These are phyloP conservation scores for Drosophila colorata DNA, from an alignment of 2,888 invertebrate genomes.

Conservation along the genomic window DNA sequence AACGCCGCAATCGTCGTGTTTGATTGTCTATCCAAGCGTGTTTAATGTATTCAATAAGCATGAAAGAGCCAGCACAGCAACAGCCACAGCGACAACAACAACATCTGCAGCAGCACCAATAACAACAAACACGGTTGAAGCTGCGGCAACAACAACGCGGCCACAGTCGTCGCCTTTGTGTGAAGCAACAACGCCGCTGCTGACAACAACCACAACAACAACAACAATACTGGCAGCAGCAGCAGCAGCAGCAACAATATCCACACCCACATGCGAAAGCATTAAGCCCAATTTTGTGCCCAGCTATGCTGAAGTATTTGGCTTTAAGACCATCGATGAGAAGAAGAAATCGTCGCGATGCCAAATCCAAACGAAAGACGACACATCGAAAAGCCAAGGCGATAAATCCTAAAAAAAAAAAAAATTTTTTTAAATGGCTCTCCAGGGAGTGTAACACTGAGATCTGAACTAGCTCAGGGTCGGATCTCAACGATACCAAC, in stretches of 20 bases:
- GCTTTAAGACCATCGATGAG: constrained; percentile 66
- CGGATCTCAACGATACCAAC: constrained; percentile 32
- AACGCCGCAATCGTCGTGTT: constrained; percentile 79
- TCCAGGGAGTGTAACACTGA: constrained; percentile 10
- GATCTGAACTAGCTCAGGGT: constrained; percentile 11
- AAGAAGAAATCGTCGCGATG: constrained; percentile 57
- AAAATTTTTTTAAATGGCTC: constrained; percentile 2
- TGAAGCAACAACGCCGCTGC: constrained; percentile 54
- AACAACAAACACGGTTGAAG: constrained; percentile 36
- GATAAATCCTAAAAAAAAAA: constrained; percentile 52
- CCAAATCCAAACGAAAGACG: constrained; percentile 42
- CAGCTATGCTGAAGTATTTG: constrained; percentile 73
- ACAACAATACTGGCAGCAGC: constrained; percentile 21
- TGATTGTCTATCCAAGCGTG: constrained; percentile 83
- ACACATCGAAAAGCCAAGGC: constrained; percentile 37
- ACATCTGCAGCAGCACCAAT: constrained; percentile 26
- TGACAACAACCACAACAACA: constrained; percentile 40
- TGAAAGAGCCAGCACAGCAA: constrained; percentile 67
- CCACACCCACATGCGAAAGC: constrained; percentile 61
- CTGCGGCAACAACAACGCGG: constrained; percentile 31
- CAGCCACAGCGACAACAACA: constrained; percentile 40
- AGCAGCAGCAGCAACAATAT: constrained; percentile 32
- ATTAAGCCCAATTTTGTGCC: constrained; percentile 71
- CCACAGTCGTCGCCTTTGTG: constrained; percentile 49
- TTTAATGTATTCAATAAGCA: constrained; percentile 81